Evolutionary conservation across 2,797 vertebrate genomes (phyloP).

Genomic region (Yasuhikotakia modesta): DNA sequence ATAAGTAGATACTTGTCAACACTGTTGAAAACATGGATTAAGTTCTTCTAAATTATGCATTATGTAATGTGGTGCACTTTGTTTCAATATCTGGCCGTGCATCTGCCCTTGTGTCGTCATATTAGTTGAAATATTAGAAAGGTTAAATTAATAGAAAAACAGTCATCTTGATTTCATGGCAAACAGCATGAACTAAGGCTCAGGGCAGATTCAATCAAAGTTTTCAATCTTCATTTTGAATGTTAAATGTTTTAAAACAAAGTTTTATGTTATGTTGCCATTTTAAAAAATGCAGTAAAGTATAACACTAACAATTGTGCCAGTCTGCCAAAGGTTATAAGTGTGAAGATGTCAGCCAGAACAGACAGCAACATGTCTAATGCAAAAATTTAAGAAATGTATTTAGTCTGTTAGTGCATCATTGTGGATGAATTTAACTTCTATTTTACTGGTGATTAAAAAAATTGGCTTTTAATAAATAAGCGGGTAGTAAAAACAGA

Average conservation of each 20-base stretch:
- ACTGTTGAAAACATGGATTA: neutral
- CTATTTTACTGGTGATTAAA: neutral
- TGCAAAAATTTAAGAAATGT: neutral
- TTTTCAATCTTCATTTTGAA: neutral
- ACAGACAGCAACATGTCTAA: no score
- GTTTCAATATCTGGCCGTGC: neutral
- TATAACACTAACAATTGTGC: neutral
- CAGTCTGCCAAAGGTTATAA: neutral
- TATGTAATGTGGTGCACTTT: constrained; percentile 10
- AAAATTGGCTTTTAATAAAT: constrained; percentile 8
- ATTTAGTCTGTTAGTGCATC: neutral
- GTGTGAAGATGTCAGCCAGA: neutral
- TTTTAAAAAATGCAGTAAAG: constrained; percentile 1
- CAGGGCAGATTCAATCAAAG: constrained; percentile 12
- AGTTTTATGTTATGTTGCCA: neutral
- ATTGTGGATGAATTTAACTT: neutral
- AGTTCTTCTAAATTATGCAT: neutral
- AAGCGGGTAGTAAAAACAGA: neutral
- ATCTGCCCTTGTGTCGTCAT: neutral
- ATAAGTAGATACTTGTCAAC: neutral
- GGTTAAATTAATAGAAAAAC: neutral
- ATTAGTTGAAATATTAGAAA: neutral
- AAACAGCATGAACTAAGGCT: neutral
- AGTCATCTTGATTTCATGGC: neutral
- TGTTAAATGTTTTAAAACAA: constrained; percentile 7